Conservation (phyloP, 2,888 invertebrate species). For the Eupithecia inturbata region DNA sequence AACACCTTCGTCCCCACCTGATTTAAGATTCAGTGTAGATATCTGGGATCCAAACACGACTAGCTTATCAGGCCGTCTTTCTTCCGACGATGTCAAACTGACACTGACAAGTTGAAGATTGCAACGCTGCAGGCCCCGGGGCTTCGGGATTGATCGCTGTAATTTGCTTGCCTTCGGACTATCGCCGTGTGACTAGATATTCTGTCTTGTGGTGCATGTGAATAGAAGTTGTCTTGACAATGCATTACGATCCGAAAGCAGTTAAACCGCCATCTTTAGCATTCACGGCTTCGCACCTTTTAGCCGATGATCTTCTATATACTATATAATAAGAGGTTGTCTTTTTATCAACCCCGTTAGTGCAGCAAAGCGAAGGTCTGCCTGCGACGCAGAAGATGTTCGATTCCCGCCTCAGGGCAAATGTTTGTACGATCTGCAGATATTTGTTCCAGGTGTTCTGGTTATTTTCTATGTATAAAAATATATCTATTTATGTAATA, state of each 20-base stretch:
- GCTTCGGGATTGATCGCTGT: conserved; percentile 73
- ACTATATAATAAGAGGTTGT: too few species aligned
- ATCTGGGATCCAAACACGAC: background rate
- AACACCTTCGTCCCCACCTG: background rate
- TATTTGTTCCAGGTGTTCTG: too few species aligned
- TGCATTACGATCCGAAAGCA: background rate
- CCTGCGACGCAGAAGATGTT: too few species aligned
- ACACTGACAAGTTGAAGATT: conserved; percentile 81
- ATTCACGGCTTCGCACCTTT: background rate
- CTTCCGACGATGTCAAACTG: conserved; percentile 46
- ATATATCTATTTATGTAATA: too few species aligned
- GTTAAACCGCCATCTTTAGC: background rate
- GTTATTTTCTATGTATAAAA: too few species aligned
- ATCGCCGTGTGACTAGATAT: conserved; percentile 52
- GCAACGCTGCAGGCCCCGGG: conserved; percentile 69
- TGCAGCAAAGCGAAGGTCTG: too few species aligned
- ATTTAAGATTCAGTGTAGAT: background rate
- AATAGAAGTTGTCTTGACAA: conserved; percentile 1
- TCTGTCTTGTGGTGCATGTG: conserved; percentile 47
- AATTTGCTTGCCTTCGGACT: conserved; percentile 70
- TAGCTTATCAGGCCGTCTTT: conserved; percentile 48
- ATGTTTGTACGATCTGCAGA: too few species aligned
- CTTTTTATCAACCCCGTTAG: too few species aligned
- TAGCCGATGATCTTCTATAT: background rate
- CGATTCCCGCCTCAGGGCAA: too few species aligned